phyloP scores from a whole-genome alignment of 1,140 invertebrate species.

The Saxidomus purpurata region DNA sequence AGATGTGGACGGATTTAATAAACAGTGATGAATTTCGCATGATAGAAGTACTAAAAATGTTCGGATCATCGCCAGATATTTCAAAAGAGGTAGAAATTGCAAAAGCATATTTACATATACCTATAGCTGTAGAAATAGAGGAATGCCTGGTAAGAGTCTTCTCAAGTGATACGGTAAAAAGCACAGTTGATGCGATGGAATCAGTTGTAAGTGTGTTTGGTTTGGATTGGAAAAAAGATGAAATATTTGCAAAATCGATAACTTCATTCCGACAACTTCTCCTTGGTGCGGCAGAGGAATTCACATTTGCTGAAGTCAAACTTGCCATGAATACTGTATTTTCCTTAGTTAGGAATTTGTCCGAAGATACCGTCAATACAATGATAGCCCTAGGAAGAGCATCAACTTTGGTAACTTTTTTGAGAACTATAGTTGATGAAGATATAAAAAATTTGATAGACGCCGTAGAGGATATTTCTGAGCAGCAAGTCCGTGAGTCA shows the following conservation, averaged over 20 bases:
- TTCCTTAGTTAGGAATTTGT: conserved; percentile 16
- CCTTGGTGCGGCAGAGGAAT: neutral
- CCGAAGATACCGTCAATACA: conserved; percentile 49
- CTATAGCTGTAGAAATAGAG: neutral
- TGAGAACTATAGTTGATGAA: conserved; percentile 70
- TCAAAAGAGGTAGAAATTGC: neutral
- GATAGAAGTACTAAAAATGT: neutral
- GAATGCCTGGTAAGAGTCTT: neutral
- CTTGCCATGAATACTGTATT: conserved; percentile 32
- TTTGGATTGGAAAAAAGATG: neutral
- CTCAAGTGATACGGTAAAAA: neutral
- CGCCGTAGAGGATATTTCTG: conserved; percentile 79
- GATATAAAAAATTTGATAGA: conserved; percentile 77
- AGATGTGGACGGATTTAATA: neutral
- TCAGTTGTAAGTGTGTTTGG: neutral
- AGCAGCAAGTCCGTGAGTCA: conserved; percentile 73
- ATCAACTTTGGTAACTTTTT: conserved; percentile 67
- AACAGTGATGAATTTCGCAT: neutral
- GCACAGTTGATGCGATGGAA: neutral
- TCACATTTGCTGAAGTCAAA: conserved; percentile 38
- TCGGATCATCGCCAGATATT: neutral
- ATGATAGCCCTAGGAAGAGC: conserved; percentile 63
- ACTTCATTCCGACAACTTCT: conserved; percentile 3
- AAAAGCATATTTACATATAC: neutral
- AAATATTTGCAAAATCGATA: neutral